These are phyloP conservation scores for Rhinoraja longicauda DNA, from an alignment of 2,797 vertebrate genomes.

Conservation along the genomic window DNA sequence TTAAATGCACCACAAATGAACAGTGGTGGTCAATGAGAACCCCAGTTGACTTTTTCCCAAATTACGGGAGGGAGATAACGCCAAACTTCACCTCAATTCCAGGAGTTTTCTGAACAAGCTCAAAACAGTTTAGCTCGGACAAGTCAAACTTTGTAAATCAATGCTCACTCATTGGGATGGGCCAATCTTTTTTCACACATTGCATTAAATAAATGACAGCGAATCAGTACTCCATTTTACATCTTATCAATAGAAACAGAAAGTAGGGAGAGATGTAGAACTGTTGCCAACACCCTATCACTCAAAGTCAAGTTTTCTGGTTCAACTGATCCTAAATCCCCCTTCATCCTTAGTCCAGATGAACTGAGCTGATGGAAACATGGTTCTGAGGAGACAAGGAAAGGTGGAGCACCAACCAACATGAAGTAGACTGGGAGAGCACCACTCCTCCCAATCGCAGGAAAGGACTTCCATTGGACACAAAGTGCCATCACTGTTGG, in stretches of 20 bases:
- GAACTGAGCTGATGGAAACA: too few species aligned
- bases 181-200: background rate
- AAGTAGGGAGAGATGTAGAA: background rate
- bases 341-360: too few species aligned
- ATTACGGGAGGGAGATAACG: background rate
- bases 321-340: too few species aligned
- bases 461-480: too few species aligned
- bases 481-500: too few species aligned
- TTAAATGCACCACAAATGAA: background rate
- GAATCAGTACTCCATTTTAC: background rate
- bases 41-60: background rate
- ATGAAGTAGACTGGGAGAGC: too few species aligned
- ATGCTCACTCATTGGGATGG: background rate
- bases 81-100: background rate
- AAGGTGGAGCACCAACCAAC: too few species aligned
- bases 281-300: background rate
- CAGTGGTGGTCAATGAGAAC: background rate
- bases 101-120: background rate
- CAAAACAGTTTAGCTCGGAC: background rate
- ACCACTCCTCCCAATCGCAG: too few species aligned
- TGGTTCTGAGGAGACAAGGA: too few species aligned
- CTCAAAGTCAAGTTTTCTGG: too few species aligned
- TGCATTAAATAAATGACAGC: background rate
- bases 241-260: background rate
- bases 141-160: background rate